A percentile compares a stretch with the other conserved stretches of the same genome.
These are phyloP conservation scores for Aelia acuminata DNA, from an alignment of 2,888 invertebrate species.

Conservation along the genomic window DNA sequence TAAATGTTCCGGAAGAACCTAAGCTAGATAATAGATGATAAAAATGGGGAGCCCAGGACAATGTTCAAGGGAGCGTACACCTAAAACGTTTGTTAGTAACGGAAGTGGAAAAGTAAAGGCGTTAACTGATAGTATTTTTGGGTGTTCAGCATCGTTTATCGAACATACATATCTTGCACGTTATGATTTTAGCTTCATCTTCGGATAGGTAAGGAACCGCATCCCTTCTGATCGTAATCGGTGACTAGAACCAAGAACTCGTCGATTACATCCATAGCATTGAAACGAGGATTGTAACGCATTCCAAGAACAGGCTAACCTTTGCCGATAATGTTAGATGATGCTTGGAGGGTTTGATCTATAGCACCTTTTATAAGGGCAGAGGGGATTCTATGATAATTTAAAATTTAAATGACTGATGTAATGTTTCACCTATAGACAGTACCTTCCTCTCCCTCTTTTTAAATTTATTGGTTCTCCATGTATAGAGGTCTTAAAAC, in stretches of 20 bases:
- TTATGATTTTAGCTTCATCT: too few species aligned
- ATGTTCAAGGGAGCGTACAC: not conserved
- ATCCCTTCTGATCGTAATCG: not conserved
- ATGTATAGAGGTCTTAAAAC: too few species aligned
- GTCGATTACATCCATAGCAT: not conserved
- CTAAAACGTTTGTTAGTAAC: too few species aligned
- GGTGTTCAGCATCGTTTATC: too few species aligned
- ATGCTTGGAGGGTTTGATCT: conserved; percentile 10
- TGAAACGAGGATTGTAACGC: not conserved
- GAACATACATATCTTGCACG: too few species aligned
- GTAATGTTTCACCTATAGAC: too few species aligned
- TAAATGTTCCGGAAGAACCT: not conserved
- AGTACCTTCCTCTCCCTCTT: too few species aligned
- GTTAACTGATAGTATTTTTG: not conserved
- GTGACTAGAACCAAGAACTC: not conserved
- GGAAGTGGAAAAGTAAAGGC: too few species aligned
- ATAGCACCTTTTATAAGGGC: too few species aligned
- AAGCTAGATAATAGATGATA: not conserved
- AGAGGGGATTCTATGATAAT: too few species aligned
- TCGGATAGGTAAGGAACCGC: not conserved
- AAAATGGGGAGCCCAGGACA: not conserved
- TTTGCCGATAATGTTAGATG: not conserved
- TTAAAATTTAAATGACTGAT: too few species aligned
- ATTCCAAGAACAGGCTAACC: not conserved
- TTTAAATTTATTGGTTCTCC: too few species aligned